phyloP scores from a whole-genome alignment of 2,113 vertebrate species.

The Rattus norvegicus region DNA sequence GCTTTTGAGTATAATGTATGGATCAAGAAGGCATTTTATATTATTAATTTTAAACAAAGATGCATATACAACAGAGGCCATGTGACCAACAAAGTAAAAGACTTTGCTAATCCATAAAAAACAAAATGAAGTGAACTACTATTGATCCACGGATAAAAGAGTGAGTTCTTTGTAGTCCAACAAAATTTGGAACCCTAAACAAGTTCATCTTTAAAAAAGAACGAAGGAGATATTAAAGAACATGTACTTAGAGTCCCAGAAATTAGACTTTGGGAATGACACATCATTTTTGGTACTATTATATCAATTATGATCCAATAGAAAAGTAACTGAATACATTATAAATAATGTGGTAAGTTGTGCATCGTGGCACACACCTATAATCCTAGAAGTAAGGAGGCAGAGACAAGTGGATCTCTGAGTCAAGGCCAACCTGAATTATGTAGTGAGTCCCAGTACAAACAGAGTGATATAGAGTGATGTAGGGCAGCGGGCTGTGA shows the following conservation, averaged over 20 bases:
- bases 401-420: not conserved
- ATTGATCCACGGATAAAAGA: not conserved
- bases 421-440: not conserved
- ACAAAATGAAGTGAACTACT: not conserved
- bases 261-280: conserved; percentile 1
- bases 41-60: not conserved
- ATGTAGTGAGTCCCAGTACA: not conserved
- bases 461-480: not conserved
- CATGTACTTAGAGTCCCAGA: not conserved
- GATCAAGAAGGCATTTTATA: not conserved
- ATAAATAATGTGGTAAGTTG: not conserved
- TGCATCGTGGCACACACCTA: not conserved
- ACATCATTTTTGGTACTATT: not conserved
- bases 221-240: not conserved
- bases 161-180: not conserved
- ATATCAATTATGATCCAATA: not conserved
- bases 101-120: not conserved
- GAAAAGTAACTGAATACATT: not conserved
- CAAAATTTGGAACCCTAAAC: not conserved
- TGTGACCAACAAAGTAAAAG: not conserved
- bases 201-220: not conserved
- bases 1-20: not conserved
- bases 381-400: not conserved
- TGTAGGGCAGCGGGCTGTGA: too few relatives aligned
- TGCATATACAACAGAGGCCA: not conserved